These are phyloP conservation scores for Amblyraja radiata DNA, from an alignment of 2,797 vertebrate species.

Conservation along the genomic window DNA sequence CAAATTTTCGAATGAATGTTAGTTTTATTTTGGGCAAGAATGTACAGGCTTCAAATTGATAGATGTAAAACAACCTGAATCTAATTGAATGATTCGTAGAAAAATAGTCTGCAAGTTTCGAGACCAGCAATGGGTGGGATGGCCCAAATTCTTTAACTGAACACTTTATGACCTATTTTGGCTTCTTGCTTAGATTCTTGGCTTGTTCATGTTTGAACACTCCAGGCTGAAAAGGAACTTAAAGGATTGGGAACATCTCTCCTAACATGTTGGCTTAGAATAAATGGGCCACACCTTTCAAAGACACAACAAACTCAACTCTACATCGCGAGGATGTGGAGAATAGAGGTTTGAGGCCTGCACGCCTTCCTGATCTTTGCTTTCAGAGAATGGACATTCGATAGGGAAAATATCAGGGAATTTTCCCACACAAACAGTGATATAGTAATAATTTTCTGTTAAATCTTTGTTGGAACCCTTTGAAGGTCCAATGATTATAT, in stretches of 20 bases:
- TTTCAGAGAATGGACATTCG: background rate
- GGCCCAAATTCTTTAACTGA: background rate
- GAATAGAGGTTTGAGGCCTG: background rate
- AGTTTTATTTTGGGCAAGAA: background rate
- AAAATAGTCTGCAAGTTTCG: background rate
- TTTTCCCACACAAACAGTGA: background rate
- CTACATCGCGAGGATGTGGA: background rate
- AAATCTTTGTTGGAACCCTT: background rate
- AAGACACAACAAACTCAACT: background rate
- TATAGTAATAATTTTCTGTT: background rate
- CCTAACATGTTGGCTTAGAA: background rate
- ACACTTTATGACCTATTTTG: background rate
- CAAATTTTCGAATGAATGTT: background rate
- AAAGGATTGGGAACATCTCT: background rate
- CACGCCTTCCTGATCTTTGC: background rate
- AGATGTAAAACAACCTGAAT: background rate
- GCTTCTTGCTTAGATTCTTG: background rate
- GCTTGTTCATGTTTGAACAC: background rate
- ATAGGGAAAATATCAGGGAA: background rate
- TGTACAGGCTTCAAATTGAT: no score
- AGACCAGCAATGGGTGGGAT: background rate
- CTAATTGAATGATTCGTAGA: background rate
- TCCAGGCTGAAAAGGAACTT: background rate
- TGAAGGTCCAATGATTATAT: background rate
- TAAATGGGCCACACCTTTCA: background rate